phyloP scores from a whole-genome alignment of 2,113 vertebrate genomes.

The Petrocephalus microphthalmus region DNA sequence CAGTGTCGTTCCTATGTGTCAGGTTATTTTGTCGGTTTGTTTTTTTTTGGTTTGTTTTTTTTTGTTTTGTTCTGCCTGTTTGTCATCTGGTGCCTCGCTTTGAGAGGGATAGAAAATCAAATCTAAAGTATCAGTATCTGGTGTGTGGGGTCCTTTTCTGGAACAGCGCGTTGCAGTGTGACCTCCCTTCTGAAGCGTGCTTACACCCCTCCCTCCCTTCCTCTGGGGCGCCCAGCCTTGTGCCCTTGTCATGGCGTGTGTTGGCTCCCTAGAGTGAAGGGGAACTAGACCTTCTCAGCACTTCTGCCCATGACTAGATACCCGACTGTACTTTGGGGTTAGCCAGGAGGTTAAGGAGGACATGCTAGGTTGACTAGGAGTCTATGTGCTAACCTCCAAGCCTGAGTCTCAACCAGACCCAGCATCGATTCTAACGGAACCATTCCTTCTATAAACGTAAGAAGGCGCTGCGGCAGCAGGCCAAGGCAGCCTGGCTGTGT shows the following conservation, averaged over 20 bases:
- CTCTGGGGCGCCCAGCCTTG: conserved; percentile 17
- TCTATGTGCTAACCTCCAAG: not conserved
- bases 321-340: not conserved
- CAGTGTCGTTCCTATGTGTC: conserved; percentile 65
- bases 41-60: conserved; percentile 44
- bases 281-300: not conserved
- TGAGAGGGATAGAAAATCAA: conserved; percentile 39
- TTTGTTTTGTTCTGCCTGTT: conserved; percentile 51
- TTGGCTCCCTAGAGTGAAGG: not conserved
- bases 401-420: not conserved
- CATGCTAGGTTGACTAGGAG: not conserved
- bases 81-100: conserved; percentile 68
- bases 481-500: not conserved
- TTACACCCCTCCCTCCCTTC: conserved; percentile 58
- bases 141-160: conserved; percentile 21
- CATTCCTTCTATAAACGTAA: not conserved
- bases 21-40: conserved; percentile 56
- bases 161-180: conserved; percentile 56
- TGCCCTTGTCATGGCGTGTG: conserved; percentile 22
- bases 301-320: not conserved
- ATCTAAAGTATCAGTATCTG: not conserved
- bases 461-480: not conserved
- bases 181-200: conserved; percentile 75
- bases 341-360: not conserved
- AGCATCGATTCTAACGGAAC: not conserved